Percentiles rank a stretch among this genome's conserved stretches.
These are phyloP conservation scores for Eustalomyia histrio DNA, from an alignment of 2,888 invertebrate species.

Conservation along the genomic window DNA sequence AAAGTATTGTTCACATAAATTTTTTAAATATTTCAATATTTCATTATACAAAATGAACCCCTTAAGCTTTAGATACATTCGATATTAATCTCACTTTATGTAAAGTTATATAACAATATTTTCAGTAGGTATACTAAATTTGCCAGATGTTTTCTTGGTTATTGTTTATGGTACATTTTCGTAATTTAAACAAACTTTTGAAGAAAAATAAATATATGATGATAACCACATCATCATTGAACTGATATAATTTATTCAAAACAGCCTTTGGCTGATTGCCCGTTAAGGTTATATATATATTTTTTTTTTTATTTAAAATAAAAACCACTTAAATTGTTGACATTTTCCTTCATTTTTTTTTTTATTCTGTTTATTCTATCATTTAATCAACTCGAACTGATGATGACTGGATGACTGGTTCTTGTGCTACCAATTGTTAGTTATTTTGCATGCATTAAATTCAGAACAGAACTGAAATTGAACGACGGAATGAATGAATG, in stretches of 20 bases:
- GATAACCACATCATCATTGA: slow-evolving; percentile 31
- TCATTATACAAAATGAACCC: too few species aligned
- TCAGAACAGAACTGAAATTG: background rate
- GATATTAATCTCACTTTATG: too few species aligned
- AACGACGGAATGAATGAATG: background rate
- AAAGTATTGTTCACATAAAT: too few species aligned
- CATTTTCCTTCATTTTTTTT: slow-evolving; percentile 71
- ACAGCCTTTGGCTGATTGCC: slow-evolving; percentile 61
- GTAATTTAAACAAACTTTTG: too few species aligned
- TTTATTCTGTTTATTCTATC: slow-evolving; percentile 73
- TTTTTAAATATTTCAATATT: too few species aligned
- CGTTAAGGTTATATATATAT: slow-evolving; percentile 74
- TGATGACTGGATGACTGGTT: slow-evolving; percentile 12
- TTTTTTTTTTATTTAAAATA: slow-evolving; percentile 62
- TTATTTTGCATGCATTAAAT: slow-evolving; percentile 22
- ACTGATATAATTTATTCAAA: slow-evolving; percentile 61
- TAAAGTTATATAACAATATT: too few species aligned
- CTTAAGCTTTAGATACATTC: too few species aligned
- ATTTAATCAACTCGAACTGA: slow-evolving; percentile 74
- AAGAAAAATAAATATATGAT: background rate
- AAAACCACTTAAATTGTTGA: slow-evolving; percentile 77
- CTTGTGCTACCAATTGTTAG: background rate
- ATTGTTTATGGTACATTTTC: too few species aligned
- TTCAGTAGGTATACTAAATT: too few species aligned
- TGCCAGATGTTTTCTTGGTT: too few species aligned